Base-by-base conservation (phyloP, 1,140 invertebrate genomes). In the Telenomus remus region DNA sequence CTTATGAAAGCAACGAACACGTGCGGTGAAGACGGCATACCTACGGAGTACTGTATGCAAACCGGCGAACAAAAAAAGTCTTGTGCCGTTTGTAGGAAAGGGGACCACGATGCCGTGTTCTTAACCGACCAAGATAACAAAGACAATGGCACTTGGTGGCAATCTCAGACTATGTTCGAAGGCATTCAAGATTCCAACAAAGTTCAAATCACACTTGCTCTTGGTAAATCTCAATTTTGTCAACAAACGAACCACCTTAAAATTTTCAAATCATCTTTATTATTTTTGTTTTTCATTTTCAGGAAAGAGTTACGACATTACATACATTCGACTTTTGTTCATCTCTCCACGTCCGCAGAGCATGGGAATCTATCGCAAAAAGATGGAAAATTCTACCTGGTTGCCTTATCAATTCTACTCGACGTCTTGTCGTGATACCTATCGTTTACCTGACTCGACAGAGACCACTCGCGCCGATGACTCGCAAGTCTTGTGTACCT, bases 361-460 rank as follows among this genome's bases (percentile, higher is more conserved):
- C 86, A 99, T 99, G 89, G 95, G 95, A 7, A 97, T 99, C 76
- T 99, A 96, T 86, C 98, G 98, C 83, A 92, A 95, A 60, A 92
- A 91, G 5, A 89, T 89, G 35, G 93, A 97, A 81, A 92, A 93
- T 57, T 92, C 92, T 1, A 89, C 91, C 2, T 99, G 98, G 98
- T 92, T 94, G 63, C 97, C 98, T 0, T 99, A 96, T 89, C 98
- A 99, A 86, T 99, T 94, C 88, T 99, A 98, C 90, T 95, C 94
- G 90, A 95, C 94, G 1, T 94, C 94, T 0, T 99, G 98, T 84
- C 91, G 94, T 42, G 93, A 95, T 42, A 98, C 95, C 0, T 99
- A 98, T 82, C 92, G 91, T 5, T 83, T 98, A 19, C 93, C 93
- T 0, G 95, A 97, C 60, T 91, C 89, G 1, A 90, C 90, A 8